Evolutionary conservation across 2,888 invertebrate species (phyloP).

Genomic region (Trilocha varians): DNA sequence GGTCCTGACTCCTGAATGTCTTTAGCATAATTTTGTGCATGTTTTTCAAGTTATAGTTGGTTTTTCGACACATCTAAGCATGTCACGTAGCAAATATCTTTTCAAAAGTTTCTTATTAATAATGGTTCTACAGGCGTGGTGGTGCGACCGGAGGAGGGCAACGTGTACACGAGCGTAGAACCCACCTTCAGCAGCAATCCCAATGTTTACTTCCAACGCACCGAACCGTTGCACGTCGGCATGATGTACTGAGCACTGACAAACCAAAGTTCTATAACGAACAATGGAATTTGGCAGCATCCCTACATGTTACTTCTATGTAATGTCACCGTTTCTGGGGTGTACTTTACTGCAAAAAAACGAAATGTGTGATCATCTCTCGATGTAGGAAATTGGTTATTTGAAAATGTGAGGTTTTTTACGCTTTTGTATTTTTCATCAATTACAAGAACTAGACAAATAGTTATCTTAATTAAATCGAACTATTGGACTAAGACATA

Average conservation of each 20-base stretch:
- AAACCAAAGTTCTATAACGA: constrained; percentile 63
- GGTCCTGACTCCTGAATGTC: too few species aligned
- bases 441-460: neutral
- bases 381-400: too few species aligned
- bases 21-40: too few species aligned
- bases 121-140: constrained; percentile 76
- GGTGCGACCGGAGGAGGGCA: constrained; percentile 85
- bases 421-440: neutral
- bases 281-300: constrained; percentile 66
- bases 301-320: neutral
- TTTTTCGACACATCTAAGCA: too few species aligned
- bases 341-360: neutral
- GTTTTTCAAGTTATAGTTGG: too few species aligned
- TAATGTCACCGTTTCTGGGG: neutral
- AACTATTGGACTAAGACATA: too few species aligned
- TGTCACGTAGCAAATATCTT: too few species aligned
- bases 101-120: constrained; percentile 7
- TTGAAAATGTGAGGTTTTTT: too few species aligned
- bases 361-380: neutral
- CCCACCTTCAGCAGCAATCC: constrained; percentile 91
- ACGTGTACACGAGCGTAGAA: constrained; percentile 88
- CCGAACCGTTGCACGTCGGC: constrained; percentile 86
- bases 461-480: too few species aligned
- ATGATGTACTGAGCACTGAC: constrained; percentile 87
- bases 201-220: constrained; percentile 91